A percentile compares a stretch with the other conserved stretches of the same genome.
These are phyloP conservation scores for Scolopax rusticola DNA, from an alignment of 2,797 vertebrate genomes.

Conservation along the genomic window DNA sequence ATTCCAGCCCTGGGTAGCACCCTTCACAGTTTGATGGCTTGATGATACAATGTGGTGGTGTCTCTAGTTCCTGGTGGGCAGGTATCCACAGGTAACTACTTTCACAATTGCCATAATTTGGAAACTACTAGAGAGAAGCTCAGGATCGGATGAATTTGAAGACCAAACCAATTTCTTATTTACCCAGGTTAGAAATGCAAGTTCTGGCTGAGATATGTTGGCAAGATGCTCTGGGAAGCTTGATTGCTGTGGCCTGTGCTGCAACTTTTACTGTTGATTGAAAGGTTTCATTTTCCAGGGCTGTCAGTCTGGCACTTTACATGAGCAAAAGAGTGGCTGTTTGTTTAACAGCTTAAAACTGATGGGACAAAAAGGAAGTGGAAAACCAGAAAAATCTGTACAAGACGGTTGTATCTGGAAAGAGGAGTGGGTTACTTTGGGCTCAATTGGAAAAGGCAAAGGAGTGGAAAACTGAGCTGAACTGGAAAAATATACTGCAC, in stretches of 20 bases:
- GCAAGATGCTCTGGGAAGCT: background rate
- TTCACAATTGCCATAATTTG: slow-evolving; percentile 10
- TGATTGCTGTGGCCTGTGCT: background rate
- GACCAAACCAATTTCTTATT: background rate
- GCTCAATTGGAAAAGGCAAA: slow-evolving; percentile 73
- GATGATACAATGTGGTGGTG: background rate
- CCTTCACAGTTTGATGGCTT: background rate
- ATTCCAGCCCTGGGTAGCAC: slow-evolving; percentile 1
- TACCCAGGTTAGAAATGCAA: background rate
- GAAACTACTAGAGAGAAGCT: background rate
- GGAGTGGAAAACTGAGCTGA: slow-evolving; percentile 77
- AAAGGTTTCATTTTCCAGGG: slow-evolving; percentile 37
- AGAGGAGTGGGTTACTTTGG: slow-evolving; percentile 46
- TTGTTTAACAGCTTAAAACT: slow-evolving; percentile 37
- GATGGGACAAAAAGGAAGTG: slow-evolving; percentile 37
- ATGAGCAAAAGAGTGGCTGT: background rate
- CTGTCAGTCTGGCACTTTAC: slow-evolving; percentile 24
- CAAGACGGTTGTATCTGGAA: slow-evolving; percentile 25
- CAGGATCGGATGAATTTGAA: background rate
- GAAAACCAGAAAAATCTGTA: slow-evolving; percentile 29
- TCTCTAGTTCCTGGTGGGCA: slow-evolving; percentile 21
- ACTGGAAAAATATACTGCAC: slow-evolving; percentile 64
- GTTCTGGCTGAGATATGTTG: background rate
- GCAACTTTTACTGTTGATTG: background rate
- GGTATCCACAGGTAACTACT: background rate